Evolutionary conservation across 2,113 vertebrate genomes (phyloP).

Genomic region (Montifringilla adamsi): DNA sequence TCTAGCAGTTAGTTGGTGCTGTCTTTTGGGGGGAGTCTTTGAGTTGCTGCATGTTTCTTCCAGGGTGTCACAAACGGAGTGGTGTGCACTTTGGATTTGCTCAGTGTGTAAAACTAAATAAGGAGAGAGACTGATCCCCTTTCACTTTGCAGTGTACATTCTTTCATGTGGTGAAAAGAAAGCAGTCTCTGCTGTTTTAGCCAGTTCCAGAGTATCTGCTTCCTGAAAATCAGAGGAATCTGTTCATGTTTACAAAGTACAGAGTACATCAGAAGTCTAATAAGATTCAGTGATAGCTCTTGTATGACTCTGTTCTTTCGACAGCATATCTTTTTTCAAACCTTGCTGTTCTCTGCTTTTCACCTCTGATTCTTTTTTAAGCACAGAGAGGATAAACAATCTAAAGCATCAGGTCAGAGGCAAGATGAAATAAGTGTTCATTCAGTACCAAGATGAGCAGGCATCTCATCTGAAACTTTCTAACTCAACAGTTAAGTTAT

Average conservation of each 20-base stretch:
- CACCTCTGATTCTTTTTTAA: background rate
- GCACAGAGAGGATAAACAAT: background rate
- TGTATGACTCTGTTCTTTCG: background rate
- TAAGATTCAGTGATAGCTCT: slow-evolving; percentile 22
- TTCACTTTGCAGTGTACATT: background rate
- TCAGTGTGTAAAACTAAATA: background rate
- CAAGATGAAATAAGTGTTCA: background rate
- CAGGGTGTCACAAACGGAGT: background rate
- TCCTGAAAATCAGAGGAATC: slow-evolving; percentile 21
- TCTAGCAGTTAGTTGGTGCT: background rate
- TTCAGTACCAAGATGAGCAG: background rate
- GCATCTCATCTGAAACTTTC: background rate
- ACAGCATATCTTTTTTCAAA: background rate
- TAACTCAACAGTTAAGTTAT: background rate
- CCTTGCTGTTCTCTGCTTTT: background rate
- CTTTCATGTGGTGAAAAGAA: background rate
- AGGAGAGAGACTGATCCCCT: background rate
- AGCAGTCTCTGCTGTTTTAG: background rate
- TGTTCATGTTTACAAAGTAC: background rate
- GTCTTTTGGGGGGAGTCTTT: background rate
- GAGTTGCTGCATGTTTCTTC: background rate
- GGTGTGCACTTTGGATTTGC: background rate
- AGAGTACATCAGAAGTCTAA: background rate
- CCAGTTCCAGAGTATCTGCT: background rate
- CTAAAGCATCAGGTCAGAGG: background rate